Evolutionary conservation across 2,797 vertebrate genomes (phyloP).

Genomic region (Astyanax mexicanus): DNA sequence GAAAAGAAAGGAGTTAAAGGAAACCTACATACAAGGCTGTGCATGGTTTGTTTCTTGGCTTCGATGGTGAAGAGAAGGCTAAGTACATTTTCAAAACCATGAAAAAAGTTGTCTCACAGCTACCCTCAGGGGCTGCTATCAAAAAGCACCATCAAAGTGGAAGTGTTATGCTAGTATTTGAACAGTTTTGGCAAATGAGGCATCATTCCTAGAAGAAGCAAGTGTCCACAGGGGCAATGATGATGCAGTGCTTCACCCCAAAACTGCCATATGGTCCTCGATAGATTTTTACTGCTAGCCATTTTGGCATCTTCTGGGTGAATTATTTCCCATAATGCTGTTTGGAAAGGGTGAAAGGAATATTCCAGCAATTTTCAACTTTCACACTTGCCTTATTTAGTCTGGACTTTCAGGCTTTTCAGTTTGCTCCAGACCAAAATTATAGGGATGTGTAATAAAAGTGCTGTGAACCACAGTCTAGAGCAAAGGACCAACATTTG

Average conservation of each 20-base stretch:
- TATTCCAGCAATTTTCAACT: not conserved
- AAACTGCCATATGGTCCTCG: not conserved
- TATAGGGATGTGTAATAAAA: too few species aligned
- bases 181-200: slow-evolving; percentile 1
- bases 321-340: not conserved
- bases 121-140: not conserved
- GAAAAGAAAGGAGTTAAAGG: slow-evolving; percentile 1
- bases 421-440: too few species aligned
- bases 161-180: not conserved
- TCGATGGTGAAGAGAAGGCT: slow-evolving; percentile 6
- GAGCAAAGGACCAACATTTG: too few species aligned
- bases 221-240: not conserved
- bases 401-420: too few species aligned
- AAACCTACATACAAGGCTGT: too few species aligned
- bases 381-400: too few species aligned
- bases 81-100: not conserved
- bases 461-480: too few species aligned
- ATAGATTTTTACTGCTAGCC: not conserved
- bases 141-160: not conserved
- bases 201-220: too few species aligned
- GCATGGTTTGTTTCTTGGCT: slow-evolving; percentile 10
- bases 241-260: not conserved
- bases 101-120: not conserved
- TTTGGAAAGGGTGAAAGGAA: not conserved
- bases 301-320: not conserved